phyloP scores from a whole-genome alignment of 2,113 vertebrate species.

The Phalacrocorax pelagicus region DNA sequence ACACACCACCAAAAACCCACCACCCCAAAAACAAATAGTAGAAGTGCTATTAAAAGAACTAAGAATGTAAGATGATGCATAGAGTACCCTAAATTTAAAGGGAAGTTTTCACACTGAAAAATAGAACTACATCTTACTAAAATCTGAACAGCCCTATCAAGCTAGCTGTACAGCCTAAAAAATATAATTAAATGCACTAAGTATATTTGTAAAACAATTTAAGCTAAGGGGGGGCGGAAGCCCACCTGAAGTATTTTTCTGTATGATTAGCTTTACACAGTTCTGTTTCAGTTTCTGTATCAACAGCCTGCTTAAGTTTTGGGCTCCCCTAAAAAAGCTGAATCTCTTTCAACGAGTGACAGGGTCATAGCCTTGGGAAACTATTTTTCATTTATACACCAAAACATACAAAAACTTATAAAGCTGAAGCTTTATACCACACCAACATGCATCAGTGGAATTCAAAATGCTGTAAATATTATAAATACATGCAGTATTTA shows the following conservation, averaged over 20 bases:
- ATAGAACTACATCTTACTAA: neutral
- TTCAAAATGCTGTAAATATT: neutral
- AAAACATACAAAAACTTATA: neutral
- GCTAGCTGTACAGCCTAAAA: neutral
- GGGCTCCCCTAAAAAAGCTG: neutral
- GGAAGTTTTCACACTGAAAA: neutral
- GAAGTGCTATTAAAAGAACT: neutral
- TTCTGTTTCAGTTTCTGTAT: neutral
- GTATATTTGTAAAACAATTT: neutral
- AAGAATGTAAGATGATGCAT: neutral
- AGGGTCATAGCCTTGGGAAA: neutral
- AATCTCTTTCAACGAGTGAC: neutral
- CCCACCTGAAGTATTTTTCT: neutral
- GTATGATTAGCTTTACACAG: neutral
- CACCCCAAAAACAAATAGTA: neutral
- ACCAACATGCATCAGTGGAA: neutral
- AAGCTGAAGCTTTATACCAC: neutral
- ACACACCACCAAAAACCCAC: no score
- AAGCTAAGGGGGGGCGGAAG: fast-evolving
- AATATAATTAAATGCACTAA: neutral
- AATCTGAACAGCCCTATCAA: neutral
- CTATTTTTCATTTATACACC: neutral
- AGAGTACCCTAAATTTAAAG: neutral
- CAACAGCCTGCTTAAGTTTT: neutral
- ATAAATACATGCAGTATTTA: neutral